Evolutionary conservation across 2,797 vertebrate genomes (phyloP).

Genomic region (Scyliorhinus canicula): DNA sequence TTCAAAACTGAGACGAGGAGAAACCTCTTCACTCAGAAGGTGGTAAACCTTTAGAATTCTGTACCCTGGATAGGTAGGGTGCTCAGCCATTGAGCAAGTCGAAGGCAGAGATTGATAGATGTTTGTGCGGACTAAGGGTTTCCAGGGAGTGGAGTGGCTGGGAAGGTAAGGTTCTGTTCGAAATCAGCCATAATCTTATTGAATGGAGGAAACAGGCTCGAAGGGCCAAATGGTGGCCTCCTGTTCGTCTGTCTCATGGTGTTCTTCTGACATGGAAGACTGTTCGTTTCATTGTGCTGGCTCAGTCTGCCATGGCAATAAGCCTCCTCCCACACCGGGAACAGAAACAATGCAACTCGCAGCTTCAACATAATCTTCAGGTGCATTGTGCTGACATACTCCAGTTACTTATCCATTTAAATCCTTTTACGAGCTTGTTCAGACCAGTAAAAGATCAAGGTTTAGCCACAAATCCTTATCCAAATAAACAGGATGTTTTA

Average conservation of each 20-base stretch:
- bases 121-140: too few species aligned
- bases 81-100: not conserved
- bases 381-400: not conserved
- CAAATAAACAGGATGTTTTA: constrained; percentile 7
- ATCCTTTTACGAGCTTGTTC: constrained; percentile 5
- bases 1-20: too few species aligned
- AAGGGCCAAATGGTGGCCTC: not conserved
- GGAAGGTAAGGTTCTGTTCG: too few species aligned
- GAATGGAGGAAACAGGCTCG: not conserved
- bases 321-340: not conserved
- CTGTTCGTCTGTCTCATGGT: not conserved
- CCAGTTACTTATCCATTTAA: not conserved
- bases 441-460: constrained; percentile 14
- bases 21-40: not conserved
- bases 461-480: constrained; percentile 15
- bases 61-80: not conserved
- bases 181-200: not conserved
- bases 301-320: not conserved
- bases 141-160: too few species aligned
- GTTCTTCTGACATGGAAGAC: not conserved
- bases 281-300: not conserved
- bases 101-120: not conserved
- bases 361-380: not conserved
- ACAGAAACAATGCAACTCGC: not conserved
- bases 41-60: not conserved